These are phyloP conservation scores for Drosophila aldrichi DNA, from an alignment of 2,888 invertebrate species.

Conservation along the genomic window DNA sequence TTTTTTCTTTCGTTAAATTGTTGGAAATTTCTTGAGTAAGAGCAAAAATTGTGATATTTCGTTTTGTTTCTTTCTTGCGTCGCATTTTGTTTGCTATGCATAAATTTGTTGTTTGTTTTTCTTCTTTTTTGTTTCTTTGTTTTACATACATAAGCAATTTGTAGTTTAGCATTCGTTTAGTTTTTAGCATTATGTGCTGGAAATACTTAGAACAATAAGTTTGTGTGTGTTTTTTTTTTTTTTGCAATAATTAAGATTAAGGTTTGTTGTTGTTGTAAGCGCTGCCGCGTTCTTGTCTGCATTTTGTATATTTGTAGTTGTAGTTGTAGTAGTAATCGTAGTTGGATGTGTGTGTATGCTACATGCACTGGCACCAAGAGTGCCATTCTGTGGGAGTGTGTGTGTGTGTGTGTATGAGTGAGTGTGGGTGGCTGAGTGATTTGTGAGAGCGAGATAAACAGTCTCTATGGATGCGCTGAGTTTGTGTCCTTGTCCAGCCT, in stretches of 20 bases:
- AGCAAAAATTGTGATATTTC: constrained; percentile 29
- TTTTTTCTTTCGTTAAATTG: constrained; percentile 8
- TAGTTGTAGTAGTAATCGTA: constrained; percentile 17
- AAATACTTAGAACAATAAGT: constrained; percentile 67
- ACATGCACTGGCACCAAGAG: constrained; percentile 31
- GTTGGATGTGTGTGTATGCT: constrained; percentile 34
- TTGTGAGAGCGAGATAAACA: constrained; percentile 36
- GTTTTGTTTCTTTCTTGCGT: constrained; percentile 22
- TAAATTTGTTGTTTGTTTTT: constrained; percentile 30
- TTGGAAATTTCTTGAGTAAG: constrained; percentile 17
- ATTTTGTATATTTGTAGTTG: constrained; percentile 27
- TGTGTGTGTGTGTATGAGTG: constrained; percentile 19
- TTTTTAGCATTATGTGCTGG: constrained; percentile 61
- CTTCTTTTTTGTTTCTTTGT: constrained; percentile 21
- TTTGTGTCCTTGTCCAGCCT: constrained; percentile 22
- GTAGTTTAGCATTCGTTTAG: constrained; percentile 59
- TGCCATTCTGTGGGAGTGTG: constrained; percentile 19
- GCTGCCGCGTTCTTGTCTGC: constrained; percentile 64
- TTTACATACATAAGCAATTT: constrained; percentile 58
- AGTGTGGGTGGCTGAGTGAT: constrained; percentile 9
- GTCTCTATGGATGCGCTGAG: constrained; percentile 54
- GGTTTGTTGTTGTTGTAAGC: constrained; percentile 42
- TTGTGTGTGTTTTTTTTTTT: neutral
- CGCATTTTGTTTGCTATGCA: constrained; percentile 40
- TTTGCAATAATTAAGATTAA: constrained; percentile 44